Base-by-base conservation (phyloP, 2,113 vertebrate genomes). In the Agapornis roseicollis region DNA sequence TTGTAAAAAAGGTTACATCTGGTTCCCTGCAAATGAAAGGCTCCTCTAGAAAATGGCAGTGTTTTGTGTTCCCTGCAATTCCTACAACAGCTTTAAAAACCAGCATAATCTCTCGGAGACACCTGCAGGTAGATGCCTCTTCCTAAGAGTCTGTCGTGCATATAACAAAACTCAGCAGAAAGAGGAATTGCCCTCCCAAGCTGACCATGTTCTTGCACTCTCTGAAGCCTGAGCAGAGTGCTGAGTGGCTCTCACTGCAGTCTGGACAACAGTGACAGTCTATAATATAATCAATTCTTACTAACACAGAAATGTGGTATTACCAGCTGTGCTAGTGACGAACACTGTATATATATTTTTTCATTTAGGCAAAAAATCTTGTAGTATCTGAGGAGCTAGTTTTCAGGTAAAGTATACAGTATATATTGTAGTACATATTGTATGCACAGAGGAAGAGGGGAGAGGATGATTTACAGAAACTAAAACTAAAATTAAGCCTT, bases 1-100 rank as follows among this genome's bases (percentile, higher is more conserved):
- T 91, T 89, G 72, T 85, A 64, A 94, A 66, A 90, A 94, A 90
- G 53, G 60, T 58, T 81, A 96, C 90, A 93, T 79, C 72, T 95
- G 93, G 85, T 93, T 97, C 87, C 92, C 88, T 71, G 89, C 5
- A n/a, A 79, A 78, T 69, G 81, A 95, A 95, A 95, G 86, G 88
- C 47, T 93, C 35, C 70, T 47, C 72, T 37, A 83, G 93, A 91
- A 96, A 96, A 90, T 44, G 73, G 58, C 25, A 80, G 82, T 77
- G 82, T 94, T 96, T 93, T 83, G 89, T 85, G 82, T 70, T 18
- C 49, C 58, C 84, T 17, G 15, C 88, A 90, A 88, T 73, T 94
- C 46, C 6, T 41, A 22, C 52, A 25, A 33, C 41, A 81, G 93
- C 73, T 86, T 94, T 93, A 78, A 93, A 90, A 85, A 39, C 1